Conservation (phyloP, 2,888 invertebrate species). For the Leptogaster cylindrica region DNA sequence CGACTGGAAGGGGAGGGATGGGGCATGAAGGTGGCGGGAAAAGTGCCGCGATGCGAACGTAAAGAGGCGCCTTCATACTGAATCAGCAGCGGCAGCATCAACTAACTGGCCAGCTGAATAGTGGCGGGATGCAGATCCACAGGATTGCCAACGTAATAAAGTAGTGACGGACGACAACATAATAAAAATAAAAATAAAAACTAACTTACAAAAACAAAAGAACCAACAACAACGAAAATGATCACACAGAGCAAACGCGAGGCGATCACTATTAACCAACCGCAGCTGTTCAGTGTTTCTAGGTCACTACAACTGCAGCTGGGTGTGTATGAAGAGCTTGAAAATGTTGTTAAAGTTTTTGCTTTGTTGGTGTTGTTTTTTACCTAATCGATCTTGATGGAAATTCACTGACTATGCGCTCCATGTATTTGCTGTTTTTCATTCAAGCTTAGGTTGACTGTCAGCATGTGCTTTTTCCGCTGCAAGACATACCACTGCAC, state of each 20-base stretch:
- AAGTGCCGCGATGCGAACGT: too few species aligned
- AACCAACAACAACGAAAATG: too few species aligned
- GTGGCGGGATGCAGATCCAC: background rate
- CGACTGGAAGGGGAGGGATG: too few species aligned
- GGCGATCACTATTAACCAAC: constrained; percentile 25
- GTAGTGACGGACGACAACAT: constrained; percentile 16
- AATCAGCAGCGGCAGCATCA: background rate
- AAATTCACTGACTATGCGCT: background rate
- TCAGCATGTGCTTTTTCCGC: background rate
- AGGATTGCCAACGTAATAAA: constrained; percentile 34
- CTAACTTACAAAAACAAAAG: background rate
- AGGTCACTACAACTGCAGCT: constrained; percentile 17
- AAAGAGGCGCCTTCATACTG: too few species aligned
- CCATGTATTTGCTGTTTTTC: constrained; percentile 4
- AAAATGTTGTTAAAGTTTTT: too few species aligned
- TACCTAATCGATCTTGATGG: constrained; percentile 29
- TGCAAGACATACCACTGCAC: too few species aligned
- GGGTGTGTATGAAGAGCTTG: background rate
- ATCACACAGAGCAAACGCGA: background rate
- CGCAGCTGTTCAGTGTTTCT: constrained; percentile 20
- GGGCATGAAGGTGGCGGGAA: too few species aligned
- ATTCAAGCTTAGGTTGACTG: background rate
- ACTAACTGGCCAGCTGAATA: background rate
- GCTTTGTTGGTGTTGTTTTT: constrained; percentile 6
- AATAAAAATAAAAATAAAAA: constrained; percentile 12